Conservation (phyloP, 2,797 vertebrate genomes). For the Ptychadena robeensis region DNA sequence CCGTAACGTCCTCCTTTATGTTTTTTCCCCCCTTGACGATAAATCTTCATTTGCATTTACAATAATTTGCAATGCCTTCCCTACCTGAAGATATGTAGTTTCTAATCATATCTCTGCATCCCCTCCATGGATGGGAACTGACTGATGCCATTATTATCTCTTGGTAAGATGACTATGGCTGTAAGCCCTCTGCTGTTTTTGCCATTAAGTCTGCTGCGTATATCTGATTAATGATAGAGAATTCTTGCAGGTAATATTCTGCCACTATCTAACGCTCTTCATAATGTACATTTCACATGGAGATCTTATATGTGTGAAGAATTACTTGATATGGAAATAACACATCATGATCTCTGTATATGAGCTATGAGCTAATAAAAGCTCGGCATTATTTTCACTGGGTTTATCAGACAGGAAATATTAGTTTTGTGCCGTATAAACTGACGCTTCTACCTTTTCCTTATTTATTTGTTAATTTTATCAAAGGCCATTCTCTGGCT, state of each 20-base stretch:
- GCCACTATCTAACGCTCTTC: neutral
- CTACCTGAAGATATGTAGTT: conserved; percentile 1
- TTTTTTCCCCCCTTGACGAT: neutral
- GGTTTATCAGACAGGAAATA: neutral
- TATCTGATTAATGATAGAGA: conserved; percentile 24
- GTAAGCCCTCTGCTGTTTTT: conserved; percentile 41
- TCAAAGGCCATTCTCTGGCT: no score
- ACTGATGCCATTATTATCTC: conserved; percentile 35
- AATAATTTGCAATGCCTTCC: neutral
- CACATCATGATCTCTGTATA: neutral
- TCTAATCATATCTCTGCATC: conserved; percentile 11
- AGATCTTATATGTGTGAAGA: neutral
- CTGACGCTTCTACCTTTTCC: neutral
- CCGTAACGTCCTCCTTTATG: neutral
- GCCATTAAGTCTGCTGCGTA: conserved; percentile 9
- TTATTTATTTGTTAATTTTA: neutral
- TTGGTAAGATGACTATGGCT: neutral
- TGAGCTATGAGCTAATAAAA: neutral
- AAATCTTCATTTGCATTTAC: conserved; percentile 9
- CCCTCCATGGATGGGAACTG: neutral
- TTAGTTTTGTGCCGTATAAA: neutral
- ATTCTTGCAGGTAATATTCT: conserved; percentile 17
- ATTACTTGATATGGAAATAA: neutral
- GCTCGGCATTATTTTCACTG: neutral
- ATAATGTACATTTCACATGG: conserved; percentile 4